Conservation (phyloP, 1,140 invertebrate genomes). For the Acromyrmex echinatior region DNA sequence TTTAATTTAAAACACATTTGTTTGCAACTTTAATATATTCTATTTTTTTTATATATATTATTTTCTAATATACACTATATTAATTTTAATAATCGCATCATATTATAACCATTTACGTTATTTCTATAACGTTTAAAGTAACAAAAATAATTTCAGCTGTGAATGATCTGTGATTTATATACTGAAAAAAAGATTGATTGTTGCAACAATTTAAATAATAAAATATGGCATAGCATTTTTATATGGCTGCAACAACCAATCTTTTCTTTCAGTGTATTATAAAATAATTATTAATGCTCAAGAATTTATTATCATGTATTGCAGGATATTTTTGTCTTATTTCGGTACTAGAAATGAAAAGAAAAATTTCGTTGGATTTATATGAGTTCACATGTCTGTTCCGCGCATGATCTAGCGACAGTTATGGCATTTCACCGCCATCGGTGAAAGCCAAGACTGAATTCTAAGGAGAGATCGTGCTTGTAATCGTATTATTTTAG, state of each 20-base stretch:
- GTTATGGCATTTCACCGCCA: slow-evolving; percentile 64
- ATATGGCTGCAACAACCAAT: too few species aligned
- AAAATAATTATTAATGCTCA: neutral
- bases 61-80: neutral
- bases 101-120: neutral
- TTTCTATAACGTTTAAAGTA: neutral
- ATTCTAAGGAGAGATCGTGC: slow-evolving; percentile 62
- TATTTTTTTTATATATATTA: too few species aligned
- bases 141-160: neutral
- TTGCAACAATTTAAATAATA: too few species aligned
- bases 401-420: slow-evolving; percentile 13
- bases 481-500: slow-evolving; percentile 73
- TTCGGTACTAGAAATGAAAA: neutral
- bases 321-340: neutral
- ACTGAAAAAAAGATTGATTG: too few species aligned
- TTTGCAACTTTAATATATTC: neutral
- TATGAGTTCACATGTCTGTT: neutral
- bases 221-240: too few species aligned
- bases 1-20: slow-evolving; percentile 9
- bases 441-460: slow-evolving; percentile 61
- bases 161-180: neutral
- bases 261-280: neutral
- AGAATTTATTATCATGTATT: neutral
- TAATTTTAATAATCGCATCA: neutral
- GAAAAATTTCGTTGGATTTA: neutral